Evolutionary conservation across 2,888 invertebrate species (phyloP), one percentile per base, ranked within the genome.

Genomic region (Acanthosepion pharaonis): DNA sequence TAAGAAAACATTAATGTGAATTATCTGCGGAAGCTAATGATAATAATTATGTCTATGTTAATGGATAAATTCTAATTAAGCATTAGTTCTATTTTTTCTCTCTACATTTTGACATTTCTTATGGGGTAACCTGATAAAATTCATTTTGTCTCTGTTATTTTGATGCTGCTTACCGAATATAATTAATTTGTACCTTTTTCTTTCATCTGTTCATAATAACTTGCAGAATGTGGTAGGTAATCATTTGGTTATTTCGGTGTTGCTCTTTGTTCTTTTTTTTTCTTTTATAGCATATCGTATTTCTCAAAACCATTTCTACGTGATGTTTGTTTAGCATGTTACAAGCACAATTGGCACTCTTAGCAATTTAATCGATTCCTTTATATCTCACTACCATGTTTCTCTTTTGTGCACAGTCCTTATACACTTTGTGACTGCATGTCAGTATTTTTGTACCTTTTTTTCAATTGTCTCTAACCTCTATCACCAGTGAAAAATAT

Each of bases 181-280:
- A 23, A 78, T 33, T 78, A 78, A 78, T 78, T 5, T n/a, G 33
- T n/a, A 9, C 9, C n/a, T 64, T n/a, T 78, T 78, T n/a, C 20
- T 20, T n/a, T 78, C 11, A 5, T 78, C n/a, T 78, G 11, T 78
- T n/a, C n/a, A 8, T 53, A 64, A 64, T 64, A 25, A 8, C 23
- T 64, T 78, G n/a, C 78, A 78, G 78, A 78, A 78, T 78, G 78
- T n/a, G 78, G 78, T 78, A 78, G n/a, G 78, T 78, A 78, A 78
- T 18, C n/a, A 33, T 78, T 78, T 78, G 15, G 78, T 78, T 78
- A 78, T 78, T 33, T 78, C 11, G 11, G 18, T 78, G 78, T 78
- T 78, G 9, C 15, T 78, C 4, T 59, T 59, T 59, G 0, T 23
- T 59, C 6, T 23, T 42, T 23, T 20, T 20, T 59, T 78, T 78